Evolutionary conservation across 2,888 invertebrate genomes (phyloP), one percentile per base, ranked within the genome.

Genomic region (Philaethria dido): DNA sequence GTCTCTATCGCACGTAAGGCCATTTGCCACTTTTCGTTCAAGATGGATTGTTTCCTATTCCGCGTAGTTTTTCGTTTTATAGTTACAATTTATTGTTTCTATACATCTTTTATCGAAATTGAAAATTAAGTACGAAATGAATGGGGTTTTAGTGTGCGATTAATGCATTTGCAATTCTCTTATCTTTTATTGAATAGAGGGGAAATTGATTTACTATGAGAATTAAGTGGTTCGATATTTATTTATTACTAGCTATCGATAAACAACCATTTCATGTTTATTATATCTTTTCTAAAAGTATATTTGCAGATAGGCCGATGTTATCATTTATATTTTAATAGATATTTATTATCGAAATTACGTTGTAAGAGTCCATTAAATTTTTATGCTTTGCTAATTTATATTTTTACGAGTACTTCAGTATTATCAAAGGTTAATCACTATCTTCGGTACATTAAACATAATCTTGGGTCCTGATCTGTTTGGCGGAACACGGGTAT

Each of bases 91-190:
- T 82, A 83, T 81, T 78, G 73, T 69, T 65, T 70, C 76, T 74
- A 78, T 73, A 64, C 67, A 70, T 72, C 65, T 78, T 81, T 83
- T 85, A 88, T 88, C 87, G 87, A 84, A 87, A 88, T 89, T 81
- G 86, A 83, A 69, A 80, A 82, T 78, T 81, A 78, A 78, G 69
- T 73, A 68, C 70, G 72, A 77, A 79, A 80, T 67, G 63, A 68
- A 64, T 50, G 64, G 66, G 59, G 57, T 42, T 62, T 64, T 66
- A 66, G 45, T 61, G 18, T 60, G 50, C 68, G 50, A 62, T 47
- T 54, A 66, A 48, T 44, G 50, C 66, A 50, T 70, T 70, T 69
- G 55, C 67, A 64, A 66, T 52, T 52, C 16, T 62, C 36, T 63
- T 71, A 72, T 73, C 69, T 55, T 77, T 75, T 75, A 74, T 74